Conservation (phyloP, 1,140 invertebrate genomes). For the Magallana angulata region DNA sequence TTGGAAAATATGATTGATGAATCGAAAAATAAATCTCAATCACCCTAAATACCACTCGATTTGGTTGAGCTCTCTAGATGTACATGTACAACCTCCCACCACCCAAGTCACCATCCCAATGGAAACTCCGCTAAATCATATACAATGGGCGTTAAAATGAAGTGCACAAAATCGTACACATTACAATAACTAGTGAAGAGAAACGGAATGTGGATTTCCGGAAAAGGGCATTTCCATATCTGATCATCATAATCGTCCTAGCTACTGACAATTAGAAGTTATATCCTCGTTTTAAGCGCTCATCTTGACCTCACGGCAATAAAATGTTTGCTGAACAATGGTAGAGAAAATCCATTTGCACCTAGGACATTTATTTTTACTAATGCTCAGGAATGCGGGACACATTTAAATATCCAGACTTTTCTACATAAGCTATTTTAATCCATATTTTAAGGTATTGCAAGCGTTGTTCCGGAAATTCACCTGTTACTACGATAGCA, state of each 20-base stretch:
- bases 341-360: constrained; percentile 1
- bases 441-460: neutral
- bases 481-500: constrained; percentile 33
- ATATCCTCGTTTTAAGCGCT: neutral
- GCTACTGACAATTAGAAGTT: neutral
- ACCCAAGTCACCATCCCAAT: neutral
- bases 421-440: neutral
- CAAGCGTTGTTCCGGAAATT: constrained; percentile 12
- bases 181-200: neutral
- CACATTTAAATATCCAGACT: constrained; percentile 23
- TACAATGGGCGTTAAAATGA: neutral
- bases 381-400: neutral
- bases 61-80: neutral
- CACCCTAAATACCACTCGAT: neutral
- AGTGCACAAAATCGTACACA: neutral
- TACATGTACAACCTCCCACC: constrained; percentile 14
- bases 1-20: neutral
- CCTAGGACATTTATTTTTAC: neutral
- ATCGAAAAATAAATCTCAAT: no score
- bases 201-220: neutral
- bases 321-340: neutral
- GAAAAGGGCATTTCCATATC: neutral
- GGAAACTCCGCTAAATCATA: neutral
- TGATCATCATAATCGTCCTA: neutral
- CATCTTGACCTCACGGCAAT: neutral